Evolutionary conservation across 2,113 vertebrate genomes (phyloP).

Genomic region (Lethenteron reissneri): DNA sequence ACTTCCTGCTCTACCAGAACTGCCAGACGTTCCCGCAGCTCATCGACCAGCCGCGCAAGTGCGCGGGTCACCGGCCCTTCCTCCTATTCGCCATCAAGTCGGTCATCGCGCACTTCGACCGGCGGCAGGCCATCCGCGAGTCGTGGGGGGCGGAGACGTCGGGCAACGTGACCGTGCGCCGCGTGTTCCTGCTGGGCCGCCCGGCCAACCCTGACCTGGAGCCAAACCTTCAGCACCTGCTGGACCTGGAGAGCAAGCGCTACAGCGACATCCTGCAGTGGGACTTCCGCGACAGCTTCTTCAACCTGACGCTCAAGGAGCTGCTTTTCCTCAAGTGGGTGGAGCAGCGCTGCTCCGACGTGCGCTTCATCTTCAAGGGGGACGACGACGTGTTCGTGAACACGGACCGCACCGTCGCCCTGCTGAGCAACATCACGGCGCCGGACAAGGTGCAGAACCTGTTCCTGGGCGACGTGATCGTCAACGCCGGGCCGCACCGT

Average conservation of each 20-base stretch:
- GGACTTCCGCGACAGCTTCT: slow-evolving; percentile 38
- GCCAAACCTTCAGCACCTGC: slow-evolving; percentile 21
- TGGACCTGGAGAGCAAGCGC: slow-evolving; percentile 25
- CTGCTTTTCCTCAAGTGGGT: slow-evolving; percentile 37
- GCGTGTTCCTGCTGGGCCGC: slow-evolving; percentile 29
- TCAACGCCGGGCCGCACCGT: slow-evolving; percentile 26
- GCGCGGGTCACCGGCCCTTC: slow-evolving; percentile 16
- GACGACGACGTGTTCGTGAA: slow-evolving; percentile 39
- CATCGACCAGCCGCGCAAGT: slow-evolving; percentile 24
- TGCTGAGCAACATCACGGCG: slow-evolving; percentile 15
- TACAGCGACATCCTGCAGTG: slow-evolving; percentile 32
- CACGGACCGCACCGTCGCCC: slow-evolving; percentile 25
- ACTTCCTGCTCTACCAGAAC: slow-evolving; percentile 32
- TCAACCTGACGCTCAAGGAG: slow-evolving; percentile 39
- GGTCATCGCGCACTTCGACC: slow-evolving; percentile 33
- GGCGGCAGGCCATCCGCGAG: slow-evolving; percentile 38
- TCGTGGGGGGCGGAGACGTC: slow-evolving; percentile 28
- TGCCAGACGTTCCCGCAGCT: slow-evolving; percentile 27
- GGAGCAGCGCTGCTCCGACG: slow-evolving; percentile 19
- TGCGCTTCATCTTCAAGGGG: slow-evolving; percentile 32
- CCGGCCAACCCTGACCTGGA: slow-evolving; percentile 26
- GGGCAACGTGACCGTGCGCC: slow-evolving; percentile 12
- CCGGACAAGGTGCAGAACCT: slow-evolving; percentile 16
- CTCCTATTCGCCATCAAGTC: slow-evolving; percentile 37
- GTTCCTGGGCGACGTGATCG: slow-evolving; percentile 31